These are phyloP conservation scores for Zelleria hepariella DNA, from an alignment of 2,888 invertebrate genomes.

Conservation along the genomic window DNA sequence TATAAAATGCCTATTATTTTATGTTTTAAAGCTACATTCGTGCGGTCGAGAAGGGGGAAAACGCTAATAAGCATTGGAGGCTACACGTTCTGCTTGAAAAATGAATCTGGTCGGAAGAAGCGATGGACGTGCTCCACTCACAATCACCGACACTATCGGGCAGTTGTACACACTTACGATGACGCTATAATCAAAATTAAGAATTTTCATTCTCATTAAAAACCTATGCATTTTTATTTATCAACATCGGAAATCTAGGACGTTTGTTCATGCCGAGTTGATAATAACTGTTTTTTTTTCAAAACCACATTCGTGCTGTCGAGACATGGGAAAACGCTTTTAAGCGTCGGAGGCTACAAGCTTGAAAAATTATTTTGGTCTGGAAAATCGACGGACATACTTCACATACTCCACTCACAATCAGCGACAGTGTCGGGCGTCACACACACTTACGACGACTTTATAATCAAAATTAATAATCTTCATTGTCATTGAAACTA, in stretches of 20 bases:
- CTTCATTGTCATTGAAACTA: conserved; percentile 17
- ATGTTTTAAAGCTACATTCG: background rate
- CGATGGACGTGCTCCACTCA: conserved; percentile 15
- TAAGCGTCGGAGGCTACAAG: too few relatives aligned
- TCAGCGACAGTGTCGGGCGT: too few relatives aligned
- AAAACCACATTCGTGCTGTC: too few relatives aligned
- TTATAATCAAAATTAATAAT: conserved; percentile 17
- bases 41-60: conserved; percentile 1
- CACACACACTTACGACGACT: conserved; percentile 19
- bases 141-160: conserved; percentile 11
- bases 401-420: too few relatives aligned
- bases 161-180: conserved; percentile 11
- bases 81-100: background rate
- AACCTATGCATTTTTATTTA: too few relatives aligned
- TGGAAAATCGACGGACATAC: too few relatives aligned
- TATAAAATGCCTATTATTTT: too few relatives aligned
- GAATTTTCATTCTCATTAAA: background rate
- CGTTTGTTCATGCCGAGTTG: too few relatives aligned
- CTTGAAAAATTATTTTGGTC: too few relatives aligned
- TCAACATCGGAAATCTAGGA: too few relatives aligned
- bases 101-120: background rate
- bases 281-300: too few relatives aligned
- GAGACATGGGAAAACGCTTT: too few relatives aligned
- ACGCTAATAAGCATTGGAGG: background rate
- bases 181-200: conserved; percentile 19